Conservation (phyloP, 2,888 invertebrate species). For the Folsomia manolachei region DNA sequence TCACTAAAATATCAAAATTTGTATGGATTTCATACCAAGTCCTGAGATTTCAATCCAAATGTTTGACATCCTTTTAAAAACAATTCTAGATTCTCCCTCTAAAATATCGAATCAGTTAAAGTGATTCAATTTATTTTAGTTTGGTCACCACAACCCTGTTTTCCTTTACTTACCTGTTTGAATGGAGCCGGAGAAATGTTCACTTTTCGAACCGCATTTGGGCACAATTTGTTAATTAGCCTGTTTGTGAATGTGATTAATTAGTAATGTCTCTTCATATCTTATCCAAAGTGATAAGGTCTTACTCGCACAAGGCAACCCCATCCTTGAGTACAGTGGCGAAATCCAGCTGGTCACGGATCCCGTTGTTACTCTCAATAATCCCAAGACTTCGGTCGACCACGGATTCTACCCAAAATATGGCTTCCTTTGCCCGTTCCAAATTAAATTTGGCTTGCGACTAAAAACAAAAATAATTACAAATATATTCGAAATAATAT, state of each 20-base stretch:
- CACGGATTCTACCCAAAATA: conserved; percentile 57
- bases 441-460: conserved; percentile 58
- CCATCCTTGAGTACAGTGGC: conserved; percentile 57
- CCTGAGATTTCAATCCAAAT: conserved; percentile 55
- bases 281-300: too few relatives aligned
- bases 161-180: conserved; percentile 54
- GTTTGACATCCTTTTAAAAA: conserved; percentile 55
- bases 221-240: conserved; percentile 54
- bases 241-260: conserved; percentile 46
- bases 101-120: conserved; percentile 8
- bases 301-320: conserved; percentile 57
- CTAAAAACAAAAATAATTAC: conserved; percentile 50
- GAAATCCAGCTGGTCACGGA: conserved; percentile 55
- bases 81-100: conserved; percentile 55
- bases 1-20: too few relatives aligned
- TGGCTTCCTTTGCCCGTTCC: conserved; percentile 53
- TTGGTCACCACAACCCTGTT: too few relatives aligned
- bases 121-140: too few relatives aligned
- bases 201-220: conserved; percentile 54
- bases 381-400: conserved; percentile 52
- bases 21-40: too few relatives aligned
- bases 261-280: neutral
- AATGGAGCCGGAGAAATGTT: conserved; percentile 54
- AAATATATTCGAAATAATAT: neutral
- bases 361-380: conserved; percentile 51